Evolutionary conservation across 2,113 vertebrate species (phyloP), one percentile per base, ranked within the genome.

Genomic region (Lates calcarifer): DNA sequence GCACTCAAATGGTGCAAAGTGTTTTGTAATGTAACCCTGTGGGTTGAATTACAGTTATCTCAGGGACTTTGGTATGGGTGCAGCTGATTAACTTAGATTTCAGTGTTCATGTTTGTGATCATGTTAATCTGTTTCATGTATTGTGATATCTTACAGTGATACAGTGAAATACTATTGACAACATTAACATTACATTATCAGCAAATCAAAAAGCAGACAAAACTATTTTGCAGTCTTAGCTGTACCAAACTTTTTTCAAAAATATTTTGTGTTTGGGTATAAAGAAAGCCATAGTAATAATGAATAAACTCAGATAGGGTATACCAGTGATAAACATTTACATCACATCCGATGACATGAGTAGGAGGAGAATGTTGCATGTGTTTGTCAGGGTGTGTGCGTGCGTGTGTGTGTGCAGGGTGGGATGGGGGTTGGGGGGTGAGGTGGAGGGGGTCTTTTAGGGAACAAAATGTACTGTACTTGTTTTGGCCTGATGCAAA

Each of bases 381-480:
- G 35, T 31, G n/a, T 35, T 18, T 47, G 43, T 18, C 17, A 18
- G 43, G 15, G 15, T 15, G 26, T n/a, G 41, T 53, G 56, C 18
- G 67, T 56, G 28, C 6, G 29, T 11, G 24, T 61, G 29, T 14
- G 37, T 37, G 62, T 29, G 55, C 15, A 6, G 43, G 45, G 29
- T n/a, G n/a, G n/a, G n/a, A n/a, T n/a, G n/a, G n/a, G n/a, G n/a
- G n/a, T n/a, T n/a, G n/a, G n/a, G n/a, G n/a, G n/a, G n/a, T n/a
- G n/a, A n/a, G n/a, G n/a, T n/a, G n/a, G n/a, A n/a, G 49, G 8
- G 51, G 63, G 49, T 11, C n/a, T 55, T 74, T 83, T 87, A 41
- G 77, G 78, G 87, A 88, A 91, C 91, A 91, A 86, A 92, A 86
- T 82, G 86, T 91, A 92, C 89, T 88, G 86, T 91, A 90, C 74